Percentiles rank a stretch among this genome's conserved stretches.
phyloP scores from a whole-genome alignment of 2,113 vertebrate genomes.

The Zingel zingel region DNA sequence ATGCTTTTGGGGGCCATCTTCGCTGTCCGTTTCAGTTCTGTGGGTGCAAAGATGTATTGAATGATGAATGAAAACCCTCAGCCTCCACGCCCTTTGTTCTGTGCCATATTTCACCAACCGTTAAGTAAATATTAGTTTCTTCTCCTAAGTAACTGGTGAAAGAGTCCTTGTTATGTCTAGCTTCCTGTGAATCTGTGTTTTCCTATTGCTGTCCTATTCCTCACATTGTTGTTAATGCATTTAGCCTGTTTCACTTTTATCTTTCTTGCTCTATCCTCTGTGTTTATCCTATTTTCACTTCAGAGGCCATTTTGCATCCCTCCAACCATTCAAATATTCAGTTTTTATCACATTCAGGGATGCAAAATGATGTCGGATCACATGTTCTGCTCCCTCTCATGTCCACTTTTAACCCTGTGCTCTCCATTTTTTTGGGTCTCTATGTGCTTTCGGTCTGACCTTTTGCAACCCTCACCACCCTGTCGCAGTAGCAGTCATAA shows the following conservation, averaged over 20 bases:
- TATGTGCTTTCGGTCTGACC: constrained; percentile 21
- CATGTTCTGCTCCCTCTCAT: neutral
- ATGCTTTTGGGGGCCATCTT: neutral
- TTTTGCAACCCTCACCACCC: constrained; percentile 49
- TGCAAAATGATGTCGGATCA: constrained; percentile 43
- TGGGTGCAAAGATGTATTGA: constrained; percentile 12
- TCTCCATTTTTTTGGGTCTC: constrained; percentile 27
- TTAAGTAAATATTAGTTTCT: constrained; percentile 66
- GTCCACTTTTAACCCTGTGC: neutral
- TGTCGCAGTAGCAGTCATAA: constrained; percentile 5
- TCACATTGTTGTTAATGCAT: constrained; percentile 58
- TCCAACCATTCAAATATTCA: neutral
- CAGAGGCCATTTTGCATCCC: constrained; percentile 52
- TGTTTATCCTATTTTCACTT: constrained; percentile 39
- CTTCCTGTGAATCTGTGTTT: constrained; percentile 77
- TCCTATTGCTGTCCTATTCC: constrained; percentile 67
- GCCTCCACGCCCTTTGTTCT: constrained; percentile 55
- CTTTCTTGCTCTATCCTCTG: constrained; percentile 36
- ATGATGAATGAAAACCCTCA: constrained; percentile 36
- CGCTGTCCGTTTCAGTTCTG: constrained; percentile 23
- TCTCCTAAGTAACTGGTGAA: constrained; percentile 65
- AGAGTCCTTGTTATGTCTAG: constrained; percentile 69
- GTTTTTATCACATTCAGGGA: constrained; percentile 24
- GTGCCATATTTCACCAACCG: constrained; percentile 75
- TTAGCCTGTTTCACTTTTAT: constrained; percentile 61